Evolutionary conservation across 2,888 invertebrate genomes (phyloP).

Genomic region (Dicranocentrus wangi): DNA sequence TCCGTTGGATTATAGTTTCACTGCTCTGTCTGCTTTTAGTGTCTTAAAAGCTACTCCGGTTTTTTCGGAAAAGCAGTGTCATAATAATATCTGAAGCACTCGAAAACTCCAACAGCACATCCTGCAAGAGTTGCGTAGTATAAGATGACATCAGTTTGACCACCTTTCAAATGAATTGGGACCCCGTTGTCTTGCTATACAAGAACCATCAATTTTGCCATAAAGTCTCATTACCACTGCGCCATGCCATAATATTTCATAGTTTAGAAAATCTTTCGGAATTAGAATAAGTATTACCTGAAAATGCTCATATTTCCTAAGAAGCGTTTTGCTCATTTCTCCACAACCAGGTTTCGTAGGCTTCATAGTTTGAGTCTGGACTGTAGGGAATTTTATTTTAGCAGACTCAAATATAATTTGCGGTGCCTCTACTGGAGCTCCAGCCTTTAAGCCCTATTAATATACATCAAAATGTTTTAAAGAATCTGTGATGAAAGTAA

Average conservation of each 20-base stretch:
- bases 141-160: conserved; percentile 41
- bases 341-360: conserved; percentile 30
- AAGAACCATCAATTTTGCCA: conserved; percentile 2
- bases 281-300: conserved; percentile 46
- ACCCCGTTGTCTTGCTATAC: conserved; percentile 45
- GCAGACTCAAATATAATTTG: conserved; percentile 48
- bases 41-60: background rate
- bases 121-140: conserved; percentile 44
- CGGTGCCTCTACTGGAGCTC: conserved; percentile 31
- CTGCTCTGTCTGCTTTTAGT: conserved; percentile 4
- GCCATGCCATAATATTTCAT: background rate
- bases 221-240: background rate
- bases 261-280: background rate
- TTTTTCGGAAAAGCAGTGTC: conserved; percentile 44
- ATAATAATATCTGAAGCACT: conserved; percentile 44
- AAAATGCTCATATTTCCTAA: conserved; percentile 50
- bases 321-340: conserved; percentile 17
- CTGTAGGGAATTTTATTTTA: conserved; percentile 40
- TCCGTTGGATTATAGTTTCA: background rate
- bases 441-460: conserved; percentile 35
- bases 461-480: background rate
- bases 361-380: conserved; percentile 9
- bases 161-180: conserved; percentile 67
- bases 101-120: conserved; percentile 45
- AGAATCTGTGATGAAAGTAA: too few species aligned